A percentile compares a stretch with the other conserved stretches of the same genome.
phyloP scores from a whole-genome alignment of 2,888 invertebrate genomes.

The Margaritifera margaritifera region DNA sequence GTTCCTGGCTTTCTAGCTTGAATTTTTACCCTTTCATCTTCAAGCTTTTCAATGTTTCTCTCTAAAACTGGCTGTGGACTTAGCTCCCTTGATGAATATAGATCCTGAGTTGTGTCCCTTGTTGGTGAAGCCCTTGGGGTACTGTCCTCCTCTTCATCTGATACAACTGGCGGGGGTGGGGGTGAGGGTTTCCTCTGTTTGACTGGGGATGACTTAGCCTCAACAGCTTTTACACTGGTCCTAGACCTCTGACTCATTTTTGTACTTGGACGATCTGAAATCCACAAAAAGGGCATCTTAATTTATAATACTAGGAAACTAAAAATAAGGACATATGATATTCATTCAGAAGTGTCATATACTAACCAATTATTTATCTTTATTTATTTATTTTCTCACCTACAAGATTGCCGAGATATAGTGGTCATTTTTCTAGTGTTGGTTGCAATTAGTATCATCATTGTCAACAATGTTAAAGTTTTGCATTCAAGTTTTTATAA shows the following conservation, averaged over 20 bases:
- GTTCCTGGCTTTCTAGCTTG: background rate
- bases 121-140: constrained; percentile 33
- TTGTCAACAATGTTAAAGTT: too few species aligned
- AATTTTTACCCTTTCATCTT: background rate
- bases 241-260: constrained; percentile 13
- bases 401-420: too few species aligned
- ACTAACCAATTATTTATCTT: too few species aligned
- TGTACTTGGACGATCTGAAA: constrained; percentile 23
- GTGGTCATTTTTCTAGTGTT: too few species aligned
- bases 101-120: constrained; percentile 41
- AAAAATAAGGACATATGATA: too few species aligned
- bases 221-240: constrained; percentile 1
- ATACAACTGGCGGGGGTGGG: constrained; percentile 8
- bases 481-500: too few species aligned
- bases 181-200: constrained; percentile 8
- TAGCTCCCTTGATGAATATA: constrained; percentile 35
- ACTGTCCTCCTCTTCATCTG: constrained; percentile 26
- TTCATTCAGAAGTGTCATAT: too few species aligned
- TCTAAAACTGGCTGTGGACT: background rate
- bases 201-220: background rate
- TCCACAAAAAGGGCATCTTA: background rate
- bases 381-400: too few species aligned
- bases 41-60: background rate
- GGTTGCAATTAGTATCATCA: too few species aligned
- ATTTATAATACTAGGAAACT: too few species aligned